Evolutionary conservation across 2,888 invertebrate species (phyloP).

Genomic region (Leptopterna dolabrata): DNA sequence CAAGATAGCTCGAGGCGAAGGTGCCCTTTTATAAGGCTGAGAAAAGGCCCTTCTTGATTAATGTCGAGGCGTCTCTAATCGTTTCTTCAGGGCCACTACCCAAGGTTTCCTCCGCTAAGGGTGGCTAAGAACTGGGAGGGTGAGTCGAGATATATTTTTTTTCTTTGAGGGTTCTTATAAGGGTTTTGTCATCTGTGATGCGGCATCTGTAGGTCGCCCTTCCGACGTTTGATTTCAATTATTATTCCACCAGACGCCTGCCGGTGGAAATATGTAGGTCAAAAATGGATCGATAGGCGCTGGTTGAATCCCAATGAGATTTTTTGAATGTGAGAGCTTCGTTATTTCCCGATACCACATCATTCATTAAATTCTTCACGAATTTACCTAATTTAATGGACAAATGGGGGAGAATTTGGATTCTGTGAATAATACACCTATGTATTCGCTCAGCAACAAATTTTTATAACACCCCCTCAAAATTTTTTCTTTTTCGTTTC

Average conservation of each 20-base stretch:
- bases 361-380: too few relatives aligned
- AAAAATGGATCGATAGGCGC: background rate
- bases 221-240: background rate
- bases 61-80: constrained; percentile 1
- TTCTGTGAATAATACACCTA: too few relatives aligned
- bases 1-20: constrained; percentile 27
- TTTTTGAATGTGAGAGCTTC: too few relatives aligned
- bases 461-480: too few relatives aligned
- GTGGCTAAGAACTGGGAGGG: background rate
- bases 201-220: background rate
- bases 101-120: background rate
- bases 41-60: background rate
- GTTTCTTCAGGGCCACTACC: background rate
- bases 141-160: background rate
- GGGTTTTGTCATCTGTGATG: constrained; percentile 23
- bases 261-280: background rate
- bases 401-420: too few relatives aligned
- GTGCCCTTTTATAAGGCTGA: background rate
- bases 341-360: too few relatives aligned
- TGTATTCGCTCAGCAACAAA: too few relatives aligned
- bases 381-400: too few relatives aligned
- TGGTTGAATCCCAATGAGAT: too few relatives aligned
- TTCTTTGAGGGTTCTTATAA: background rate
- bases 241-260: background rate
- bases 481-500: too few relatives aligned